Evolutionary conservation across 2,113 vertebrate genomes (phyloP).

Genomic region (Phoenicopterus ruber): DNA sequence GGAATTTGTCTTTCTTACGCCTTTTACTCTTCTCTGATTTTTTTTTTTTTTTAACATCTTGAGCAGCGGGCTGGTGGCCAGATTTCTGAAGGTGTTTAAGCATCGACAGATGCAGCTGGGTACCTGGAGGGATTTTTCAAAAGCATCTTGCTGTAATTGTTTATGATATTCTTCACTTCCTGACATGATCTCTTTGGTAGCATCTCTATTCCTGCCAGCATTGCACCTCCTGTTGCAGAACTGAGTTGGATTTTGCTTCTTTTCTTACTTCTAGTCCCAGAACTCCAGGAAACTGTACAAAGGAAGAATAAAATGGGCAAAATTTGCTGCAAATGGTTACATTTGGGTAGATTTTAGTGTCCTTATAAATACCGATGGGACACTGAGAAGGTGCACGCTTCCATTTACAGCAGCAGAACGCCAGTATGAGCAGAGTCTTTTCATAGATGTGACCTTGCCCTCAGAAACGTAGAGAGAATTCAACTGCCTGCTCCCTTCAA

Average conservation of each 20-base stretch:
- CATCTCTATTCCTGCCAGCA: background rate
- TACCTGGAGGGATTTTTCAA: slow-evolving; percentile 50
- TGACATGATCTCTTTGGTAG: background rate
- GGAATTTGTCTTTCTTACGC: background rate
- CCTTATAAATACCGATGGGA: background rate
- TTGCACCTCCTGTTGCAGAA: background rate
- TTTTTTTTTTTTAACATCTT: background rate
- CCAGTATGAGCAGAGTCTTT: background rate
- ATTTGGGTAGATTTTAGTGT: background rate
- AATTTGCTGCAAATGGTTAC: background rate
- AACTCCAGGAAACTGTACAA: background rate
- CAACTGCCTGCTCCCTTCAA: background rate
- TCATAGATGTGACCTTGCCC: background rate
- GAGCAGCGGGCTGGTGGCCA: slow-evolving; percentile 42
- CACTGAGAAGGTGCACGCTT: background rate
- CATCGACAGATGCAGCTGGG: slow-evolving; percentile 28
- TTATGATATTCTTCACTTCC: slow-evolving; percentile 28
- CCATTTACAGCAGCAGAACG: background rate
- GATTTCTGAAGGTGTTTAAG: slow-evolving; percentile 49
- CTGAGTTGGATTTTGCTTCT: background rate
- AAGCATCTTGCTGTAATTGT: slow-evolving; percentile 41
- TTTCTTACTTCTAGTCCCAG: background rate
- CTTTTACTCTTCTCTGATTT: background rate
- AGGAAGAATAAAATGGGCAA: background rate
- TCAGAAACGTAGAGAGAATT: background rate